Evolutionary conservation across 2,888 invertebrate genomes (phyloP), one percentile per base, ranked within the genome.

Genomic region (Athripsodes cinereus): DNA sequence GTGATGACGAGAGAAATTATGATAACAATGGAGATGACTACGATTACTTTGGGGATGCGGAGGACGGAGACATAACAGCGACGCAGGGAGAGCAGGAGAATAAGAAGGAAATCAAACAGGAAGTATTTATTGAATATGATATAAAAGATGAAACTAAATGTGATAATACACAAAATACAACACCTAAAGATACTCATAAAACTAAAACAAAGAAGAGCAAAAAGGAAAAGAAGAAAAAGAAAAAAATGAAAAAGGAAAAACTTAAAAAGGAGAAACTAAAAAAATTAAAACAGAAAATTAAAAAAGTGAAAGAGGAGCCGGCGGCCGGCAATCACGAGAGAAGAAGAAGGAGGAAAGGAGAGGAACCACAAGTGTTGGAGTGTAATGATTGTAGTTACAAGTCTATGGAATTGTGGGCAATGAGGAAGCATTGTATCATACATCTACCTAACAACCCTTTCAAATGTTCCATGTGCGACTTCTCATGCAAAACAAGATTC

Each of bases 401-500:
- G n/a, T n/a, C 50, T 8, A 2, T n/a, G n/a, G 22, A n/a, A 16
- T 5, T 22, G 26, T 22, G 26, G 22, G 16, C 18, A 3, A n/a
- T 50, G 22, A n/a, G 22, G 16, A 50, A 50, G 16, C 50, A 50
- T 26, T 50, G 18, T 5, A 26, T 50, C 22, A 26, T 50, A 8
- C 50, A 50, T 18, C 3, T n/a, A 26, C 26, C 50, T 2, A 16
- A 40, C 22, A 53, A 53, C 11, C 35, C 53, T 11, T 57, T 44
- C 21, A 48, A 35, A 16, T 57, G 57, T 21, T 22, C 46, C 2
- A 3, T 31, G 40, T 57, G 57, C 16, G 53, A 47, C 26, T 57
- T 49, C 31, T n/a, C 53, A 2, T 35, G 53, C 53, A 26, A 46
- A 20, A 22, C 18, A 21, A 18, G n/a, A 2, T 22, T 31, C 34